Evolutionary conservation across 2,888 invertebrate genomes (phyloP).

Genomic region (Parascotia fuliginaria): DNA sequence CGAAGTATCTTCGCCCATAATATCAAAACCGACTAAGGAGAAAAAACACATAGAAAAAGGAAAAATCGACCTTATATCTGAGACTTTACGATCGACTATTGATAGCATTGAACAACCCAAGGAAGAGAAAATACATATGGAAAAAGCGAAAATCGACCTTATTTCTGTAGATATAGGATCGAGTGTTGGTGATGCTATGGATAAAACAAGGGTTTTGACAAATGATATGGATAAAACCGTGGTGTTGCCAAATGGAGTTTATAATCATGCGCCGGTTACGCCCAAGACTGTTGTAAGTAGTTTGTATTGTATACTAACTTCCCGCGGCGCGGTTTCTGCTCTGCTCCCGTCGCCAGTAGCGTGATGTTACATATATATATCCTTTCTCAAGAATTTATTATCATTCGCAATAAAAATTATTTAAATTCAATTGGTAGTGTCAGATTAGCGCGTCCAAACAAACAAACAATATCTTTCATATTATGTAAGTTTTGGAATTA

Average conservation of each 20-base stretch:
- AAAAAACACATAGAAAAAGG: too few species aligned
- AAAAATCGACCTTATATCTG: conserved; percentile 25
- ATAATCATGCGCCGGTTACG: conserved; percentile 58
- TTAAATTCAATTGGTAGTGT: too few species aligned
- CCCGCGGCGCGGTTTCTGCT: too few species aligned
- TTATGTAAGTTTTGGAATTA: too few species aligned
- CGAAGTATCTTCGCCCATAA: conserved; percentile 54
- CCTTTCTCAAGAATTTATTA: too few species aligned
- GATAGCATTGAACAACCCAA: conserved; percentile 55
- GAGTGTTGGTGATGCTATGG: conserved; percentile 39
- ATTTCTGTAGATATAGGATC: conserved; percentile 21
- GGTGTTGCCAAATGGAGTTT: conserved; percentile 62
- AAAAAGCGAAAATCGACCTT: conserved; percentile 26
- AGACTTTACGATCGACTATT: conserved; percentile 17
- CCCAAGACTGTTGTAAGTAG: conserved; percentile 62
- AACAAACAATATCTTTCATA: too few species aligned
- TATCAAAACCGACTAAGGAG: conserved; percentile 28
- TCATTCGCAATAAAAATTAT: too few species aligned
- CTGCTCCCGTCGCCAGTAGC: too few species aligned
- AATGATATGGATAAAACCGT: conserved; percentile 63
- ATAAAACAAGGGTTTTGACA: conserved; percentile 53
- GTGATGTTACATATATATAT: too few species aligned
- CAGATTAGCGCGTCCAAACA: too few species aligned
- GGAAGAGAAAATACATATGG: conserved; percentile 35
- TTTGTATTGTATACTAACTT: too few species aligned